Evolutionary conservation across 64 coral and sea anemone genomes (phyloP).

Genomic region (Montipora efflorescens): DNA sequence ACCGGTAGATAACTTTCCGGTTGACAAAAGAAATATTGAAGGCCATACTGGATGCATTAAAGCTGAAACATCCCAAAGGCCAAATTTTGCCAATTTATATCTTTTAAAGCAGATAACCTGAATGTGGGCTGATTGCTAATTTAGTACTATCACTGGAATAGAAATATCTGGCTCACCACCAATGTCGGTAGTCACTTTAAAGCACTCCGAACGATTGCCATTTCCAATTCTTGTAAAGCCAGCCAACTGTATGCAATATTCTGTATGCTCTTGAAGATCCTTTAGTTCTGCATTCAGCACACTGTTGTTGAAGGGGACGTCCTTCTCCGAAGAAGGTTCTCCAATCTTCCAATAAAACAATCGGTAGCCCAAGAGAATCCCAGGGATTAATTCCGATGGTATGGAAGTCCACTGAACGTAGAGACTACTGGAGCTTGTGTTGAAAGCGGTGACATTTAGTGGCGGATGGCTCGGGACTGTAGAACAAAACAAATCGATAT

Average conservation of each 20-base stretch:
- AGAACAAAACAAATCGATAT: not conserved
- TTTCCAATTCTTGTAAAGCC: slow-evolving; percentile 30
- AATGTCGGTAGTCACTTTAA: not conserved
- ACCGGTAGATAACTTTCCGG: no score
- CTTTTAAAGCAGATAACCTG: no score
- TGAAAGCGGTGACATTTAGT: not conserved
- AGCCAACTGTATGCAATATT: slow-evolving; percentile 37
- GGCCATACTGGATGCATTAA: no score
- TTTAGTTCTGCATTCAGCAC: not conserved
- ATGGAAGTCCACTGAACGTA: not conserved
- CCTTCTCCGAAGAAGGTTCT: not conserved
- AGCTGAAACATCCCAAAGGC: no score
- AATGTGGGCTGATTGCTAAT: not conserved
- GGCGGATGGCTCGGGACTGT: slow-evolving; percentile 34
- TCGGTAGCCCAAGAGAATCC: slow-evolving; percentile 27
- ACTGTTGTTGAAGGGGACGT: not conserved
- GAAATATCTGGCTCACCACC: not conserved
- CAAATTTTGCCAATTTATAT: no score
- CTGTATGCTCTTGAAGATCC: not conserved
- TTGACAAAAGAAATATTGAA: no score
- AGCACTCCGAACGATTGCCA: not conserved
- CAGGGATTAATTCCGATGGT: not conserved
- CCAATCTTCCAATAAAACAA: not conserved
- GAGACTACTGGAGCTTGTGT: slow-evolving; percentile 21
- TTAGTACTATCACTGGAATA: not conserved